A percentile compares a stretch with the other conserved stretches of the same genome.
These are phyloP conservation scores for fruit fly (Drosophila melanogaster) DNA, from an alignment of 1,140 invertebrate genomes.

Conservation along the genomic window Release_6_plus_ISO1_MT NT_037436.4:3888501-3889000, in stretches of 20 bases:
- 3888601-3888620: conserved; percentile 80
- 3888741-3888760: conserved; percentile 40
- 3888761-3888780: conserved; percentile 44
- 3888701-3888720: not conserved
- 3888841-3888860: conserved; percentile 84
- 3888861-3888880: conserved; percentile 85
- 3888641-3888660: conserved; percentile 77
- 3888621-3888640: conserved; percentile 77
- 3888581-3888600: conserved; percentile 56
- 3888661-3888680: conserved; percentile 84
- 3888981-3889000: not conserved
- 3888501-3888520: conserved; percentile 58
- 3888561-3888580: conserved; percentile 56
- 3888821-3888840: conserved; percentile 32
- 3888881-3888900: conserved; percentile 85
- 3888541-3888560: conserved; percentile 76
- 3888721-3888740: not conserved
- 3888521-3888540: conserved; percentile 82
- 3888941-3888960: conserved; percentile 42
- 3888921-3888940: conserved; percentile 39
- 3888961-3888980: conserved; percentile 18
- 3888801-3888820: conserved; percentile 23
- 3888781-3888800: conserved; percentile 20
- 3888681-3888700: conserved; percentile 80
- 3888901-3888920: conserved; percentile 74